Percentiles rank a stretch among this genome's conserved stretches.
These are phyloP conservation scores for Epinotia ramella DNA, from an alignment of 2,888 invertebrate genomes.

Conservation along the genomic window DNA sequence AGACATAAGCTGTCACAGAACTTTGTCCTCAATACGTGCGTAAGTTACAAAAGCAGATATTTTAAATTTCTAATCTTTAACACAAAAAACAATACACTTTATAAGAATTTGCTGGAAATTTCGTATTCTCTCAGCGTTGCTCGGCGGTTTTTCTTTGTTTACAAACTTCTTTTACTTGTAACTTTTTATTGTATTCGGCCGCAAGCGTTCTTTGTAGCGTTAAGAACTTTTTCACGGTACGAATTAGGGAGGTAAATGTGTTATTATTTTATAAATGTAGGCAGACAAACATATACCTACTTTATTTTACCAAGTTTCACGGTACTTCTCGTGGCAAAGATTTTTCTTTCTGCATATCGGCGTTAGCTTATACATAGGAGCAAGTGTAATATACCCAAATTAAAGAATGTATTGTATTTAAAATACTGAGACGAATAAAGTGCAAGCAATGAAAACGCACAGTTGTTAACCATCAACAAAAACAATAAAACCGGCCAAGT, in stretches of 20 bases:
- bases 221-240: constrained; percentile 27
- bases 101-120: constrained; percentile 61
- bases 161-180: constrained; percentile 55
- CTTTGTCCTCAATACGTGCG: constrained; percentile 37
- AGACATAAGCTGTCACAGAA: constrained; percentile 24
- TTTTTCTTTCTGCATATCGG: too few species aligned
- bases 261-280: constrained; percentile 15
- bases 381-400: too few species aligned
- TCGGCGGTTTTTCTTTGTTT: constrained; percentile 58
- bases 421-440: too few species aligned
- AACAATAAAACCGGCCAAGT: too few species aligned
- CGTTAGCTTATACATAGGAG: too few species aligned
- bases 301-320: too few species aligned
- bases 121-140: constrained; percentile 63
- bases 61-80: constrained; percentile 48
- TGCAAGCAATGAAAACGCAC: too few species aligned
- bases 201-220: constrained; percentile 36
- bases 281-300: not conserved
- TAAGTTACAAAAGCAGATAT: constrained; percentile 29
- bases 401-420: too few species aligned
- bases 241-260: constrained; percentile 18
- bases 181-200: constrained; percentile 45
- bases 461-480: too few species aligned
- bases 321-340: too few species aligned
- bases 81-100: constrained; percentile 65